Evolutionary conservation across 1,140 invertebrate genomes (phyloP), one percentile per base, ranked within the genome.

Genomic region (Drosophila mayri): DNA sequence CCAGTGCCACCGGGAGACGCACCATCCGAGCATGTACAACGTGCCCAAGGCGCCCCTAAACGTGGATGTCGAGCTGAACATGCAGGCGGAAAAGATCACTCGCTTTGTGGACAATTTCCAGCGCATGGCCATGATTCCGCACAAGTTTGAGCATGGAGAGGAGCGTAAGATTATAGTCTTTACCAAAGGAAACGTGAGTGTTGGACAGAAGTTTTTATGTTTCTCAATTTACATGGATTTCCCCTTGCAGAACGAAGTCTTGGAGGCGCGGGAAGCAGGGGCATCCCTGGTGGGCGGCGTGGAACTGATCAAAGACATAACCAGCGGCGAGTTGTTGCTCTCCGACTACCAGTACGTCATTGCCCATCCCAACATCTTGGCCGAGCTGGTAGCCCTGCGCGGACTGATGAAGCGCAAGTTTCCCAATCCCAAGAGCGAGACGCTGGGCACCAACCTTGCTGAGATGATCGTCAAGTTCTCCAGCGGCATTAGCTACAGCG

Each of bases 1-100:
- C 9, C 88, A 95, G 61, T 94, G 93, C 77, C 95, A 97, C 84
- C 94, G 95, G 52, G 96, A 98, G 93, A 95, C 94, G 1, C 95
- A 97, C 92, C 95, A 97, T 91, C 96, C 96, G 0, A 95, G 95
- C 38, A 95, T 97, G 92, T 96, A 95, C 64, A 96, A 97, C 93
- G 85, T 93, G 44, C 95, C 96, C 3, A 93, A 95, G 92, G 94
- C 96, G 12, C 81, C 94, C 20, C 76, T 98, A 0, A 94, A 93
- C 72, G 94, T 95, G 32, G 93, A 93, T 37, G 93, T 97, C 66
- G 96, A 97, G 92, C 83, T 97, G 1, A 95, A 97, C 87, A 95
- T 97, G 95, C 93, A 94, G 76, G 95, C 77, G 1, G 92, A 93
- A 46, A 93, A 93, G 58, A 60, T 77, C 1, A 96, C 94, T 43